Conservation (phyloP, 2,113 vertebrate species). For the Thymallus thymallus region DNA sequence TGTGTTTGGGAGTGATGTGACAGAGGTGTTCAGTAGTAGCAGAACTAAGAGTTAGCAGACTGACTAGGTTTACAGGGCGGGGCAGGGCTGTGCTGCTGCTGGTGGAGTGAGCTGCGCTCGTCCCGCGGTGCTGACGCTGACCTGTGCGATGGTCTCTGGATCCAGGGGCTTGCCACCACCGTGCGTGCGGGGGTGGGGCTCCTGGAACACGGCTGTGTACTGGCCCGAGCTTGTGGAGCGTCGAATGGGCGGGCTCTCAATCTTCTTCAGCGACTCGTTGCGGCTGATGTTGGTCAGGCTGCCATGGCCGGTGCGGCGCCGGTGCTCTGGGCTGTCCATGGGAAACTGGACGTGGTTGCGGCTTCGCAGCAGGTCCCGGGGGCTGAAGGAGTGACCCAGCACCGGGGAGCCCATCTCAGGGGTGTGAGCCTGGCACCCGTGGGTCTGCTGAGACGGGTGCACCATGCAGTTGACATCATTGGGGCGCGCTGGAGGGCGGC, state of each 20-base stretch:
- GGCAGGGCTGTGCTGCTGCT: conserved; percentile 65
- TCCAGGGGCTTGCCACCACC: conserved; percentile 83
- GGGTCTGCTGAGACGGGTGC: conserved; percentile 80
- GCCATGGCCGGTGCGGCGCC: conserved; percentile 84
- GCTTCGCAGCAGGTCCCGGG: conserved; percentile 84
- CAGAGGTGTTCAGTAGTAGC: conserved; percentile 26
- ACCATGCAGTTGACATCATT: conserved; percentile 86
- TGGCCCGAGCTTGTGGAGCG: conserved; percentile 96
- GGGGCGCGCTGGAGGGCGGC: conserved; percentile 85
- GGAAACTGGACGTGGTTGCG: conserved; percentile 73
- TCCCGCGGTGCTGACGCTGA: conserved; percentile 68
- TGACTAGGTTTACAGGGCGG: conserved; percentile 71
- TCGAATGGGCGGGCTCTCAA: conserved; percentile 92
- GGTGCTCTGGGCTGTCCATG: conserved; percentile 87
- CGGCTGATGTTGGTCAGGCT: conserved; percentile 93
- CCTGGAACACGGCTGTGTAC: conserved; percentile 85
- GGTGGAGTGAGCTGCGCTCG: conserved; percentile 68
- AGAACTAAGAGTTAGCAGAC: conserved; percentile 59
- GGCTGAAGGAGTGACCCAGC: conserved; percentile 80
- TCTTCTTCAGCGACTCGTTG: conserved; percentile 92
- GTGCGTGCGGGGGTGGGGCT: conserved; percentile 51
- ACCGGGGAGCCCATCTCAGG: conserved; percentile 84
- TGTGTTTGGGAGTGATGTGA: too few relatives aligned
- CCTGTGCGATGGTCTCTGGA: conserved; percentile 97
- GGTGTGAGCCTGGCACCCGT: conserved; percentile 70